Base-by-base conservation (phyloP, 2,797 vertebrate genomes). In the Enteromius unitaeniatus region DNA sequence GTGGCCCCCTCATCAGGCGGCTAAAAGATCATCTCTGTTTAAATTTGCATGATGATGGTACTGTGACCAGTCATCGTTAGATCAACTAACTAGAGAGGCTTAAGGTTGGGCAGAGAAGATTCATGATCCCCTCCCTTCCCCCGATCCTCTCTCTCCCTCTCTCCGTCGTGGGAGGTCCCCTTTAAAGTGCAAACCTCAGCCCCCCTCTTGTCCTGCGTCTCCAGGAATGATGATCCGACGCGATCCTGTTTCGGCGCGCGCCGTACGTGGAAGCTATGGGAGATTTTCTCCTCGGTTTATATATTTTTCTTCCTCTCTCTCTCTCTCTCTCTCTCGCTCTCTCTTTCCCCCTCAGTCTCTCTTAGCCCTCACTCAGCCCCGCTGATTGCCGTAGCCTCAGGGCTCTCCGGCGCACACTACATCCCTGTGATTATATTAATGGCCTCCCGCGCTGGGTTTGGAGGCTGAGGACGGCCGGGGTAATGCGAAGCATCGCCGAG, bases 371-470 rank as follows among this genome's bases (percentile, higher is more conserved):
- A 76, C 88, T 73, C 78, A 87, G 87, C 70, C 91, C 83, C 88
- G 91, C 91, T 93, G 93, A 94, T 93, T 93, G 91, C 91, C 70
- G 86, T 91, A 85, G 92, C 91, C 92, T 67, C 84, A 83, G 92
- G 93, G 92, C 88, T 91, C 86, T 83, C 81, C 87, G 86, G 86
- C 91, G 90, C 88, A 90, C 84, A 87, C 91, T 91, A 91, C 92
- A 94, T 93, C 92, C 90, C 91, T 91, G 91, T 93, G 92, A 94
- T 95, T 94, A 94, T 91, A 93, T 90, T 92, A 92, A 93, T 92
- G 87, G 84, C 87, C 89, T 84, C 89, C 89, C 89, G 76, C 84
- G 88, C 88, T 88, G 67, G 73, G 75, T 88, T 83, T 82, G 87
- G 83, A 87, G 88, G 84, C 84, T 84, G 78, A 86, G 78, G 85